phyloP scores from a whole-genome alignment of 1,140 invertebrate species.

The Phocides pigmalion region DNA sequence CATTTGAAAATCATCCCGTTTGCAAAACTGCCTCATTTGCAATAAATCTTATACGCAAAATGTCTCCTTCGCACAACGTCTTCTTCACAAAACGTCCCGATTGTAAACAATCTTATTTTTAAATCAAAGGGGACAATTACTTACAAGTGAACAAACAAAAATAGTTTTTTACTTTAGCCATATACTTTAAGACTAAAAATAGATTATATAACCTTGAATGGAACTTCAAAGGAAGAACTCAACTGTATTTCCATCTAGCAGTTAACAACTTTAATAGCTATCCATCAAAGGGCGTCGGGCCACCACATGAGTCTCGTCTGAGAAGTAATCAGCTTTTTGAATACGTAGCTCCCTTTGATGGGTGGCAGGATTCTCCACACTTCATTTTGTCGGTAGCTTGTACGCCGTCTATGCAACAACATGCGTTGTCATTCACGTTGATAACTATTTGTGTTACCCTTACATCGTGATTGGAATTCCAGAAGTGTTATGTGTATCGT shows the following conservation, averaged over 20 bases:
- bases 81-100: too few species aligned
- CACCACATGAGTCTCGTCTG: conserved; percentile 35
- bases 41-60: too few species aligned
- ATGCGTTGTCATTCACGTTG: conserved; percentile 70
- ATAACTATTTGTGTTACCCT: conserved; percentile 66
- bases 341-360: conserved; percentile 61
- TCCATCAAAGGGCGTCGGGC: conserved; percentile 37
- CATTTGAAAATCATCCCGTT: too few species aligned
- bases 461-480: conserved; percentile 55
- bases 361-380: conserved; percentile 67
- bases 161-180: too few species aligned
- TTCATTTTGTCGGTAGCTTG: conserved; percentile 68
- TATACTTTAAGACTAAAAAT: too few species aligned
- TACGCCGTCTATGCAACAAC: conserved; percentile 49
- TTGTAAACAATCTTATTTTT: too few species aligned
- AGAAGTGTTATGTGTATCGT: conserved; percentile 52
- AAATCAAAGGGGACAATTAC: too few species aligned
- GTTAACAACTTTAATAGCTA: conserved; percentile 39
- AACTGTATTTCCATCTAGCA: not conserved
- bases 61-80: too few species aligned
- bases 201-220: not conserved
- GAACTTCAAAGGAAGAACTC: conserved; percentile 2
- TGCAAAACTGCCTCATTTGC: too few species aligned
- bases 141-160: too few species aligned
- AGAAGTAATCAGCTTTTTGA: conserved; percentile 66